Evolutionary conservation across 2,113 vertebrate genomes (phyloP).

Genomic region (Acrocephalus kingi): DNA sequence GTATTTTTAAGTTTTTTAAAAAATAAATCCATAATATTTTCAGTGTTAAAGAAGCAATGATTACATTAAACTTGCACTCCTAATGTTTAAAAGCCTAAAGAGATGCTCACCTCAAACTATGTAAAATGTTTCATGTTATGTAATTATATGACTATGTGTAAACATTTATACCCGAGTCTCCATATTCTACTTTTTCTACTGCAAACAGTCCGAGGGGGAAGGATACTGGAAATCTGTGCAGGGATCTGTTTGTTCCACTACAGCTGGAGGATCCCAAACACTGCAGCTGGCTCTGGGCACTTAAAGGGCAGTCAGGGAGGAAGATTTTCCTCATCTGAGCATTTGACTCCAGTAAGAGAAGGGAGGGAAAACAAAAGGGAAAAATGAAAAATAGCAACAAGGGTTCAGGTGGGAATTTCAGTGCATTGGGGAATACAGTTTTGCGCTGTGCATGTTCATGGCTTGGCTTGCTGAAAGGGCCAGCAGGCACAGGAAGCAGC

Average conservation of each 20-base stretch:
- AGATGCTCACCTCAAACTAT: constrained; percentile 74
- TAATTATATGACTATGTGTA: constrained; percentile 74
- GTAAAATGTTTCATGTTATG: constrained; percentile 74
- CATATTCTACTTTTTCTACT: constrained; percentile 64
- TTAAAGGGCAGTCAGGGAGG: constrained; percentile 43
- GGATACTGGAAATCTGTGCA: constrained; percentile 1
- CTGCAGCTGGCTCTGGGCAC: constrained; percentile 59
- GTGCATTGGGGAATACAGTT: constrained; percentile 24
- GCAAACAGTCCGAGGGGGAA: constrained; percentile 55
- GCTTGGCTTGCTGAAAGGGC: constrained; percentile 29
- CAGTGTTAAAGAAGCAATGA: constrained; percentile 77
- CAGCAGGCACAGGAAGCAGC: constrained; percentile 24
- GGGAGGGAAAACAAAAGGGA: neutral
- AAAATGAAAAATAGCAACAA: neutral
- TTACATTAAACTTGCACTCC: constrained; percentile 76
- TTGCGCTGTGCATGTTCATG: neutral
- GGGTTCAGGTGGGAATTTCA: constrained; percentile 44
- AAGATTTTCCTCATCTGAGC: constrained; percentile 46
- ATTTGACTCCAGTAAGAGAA: constrained; percentile 16
- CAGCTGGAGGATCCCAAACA: constrained; percentile 64
- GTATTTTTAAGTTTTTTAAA: constrained; percentile 75
- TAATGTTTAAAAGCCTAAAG: constrained; percentile 70
- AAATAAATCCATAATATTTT: constrained; percentile 76
- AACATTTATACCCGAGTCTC: constrained; percentile 71
- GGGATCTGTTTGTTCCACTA: constrained; percentile 59